Conservation (phyloP, 2,113 vertebrate species). For the Columbina picui region DNA sequence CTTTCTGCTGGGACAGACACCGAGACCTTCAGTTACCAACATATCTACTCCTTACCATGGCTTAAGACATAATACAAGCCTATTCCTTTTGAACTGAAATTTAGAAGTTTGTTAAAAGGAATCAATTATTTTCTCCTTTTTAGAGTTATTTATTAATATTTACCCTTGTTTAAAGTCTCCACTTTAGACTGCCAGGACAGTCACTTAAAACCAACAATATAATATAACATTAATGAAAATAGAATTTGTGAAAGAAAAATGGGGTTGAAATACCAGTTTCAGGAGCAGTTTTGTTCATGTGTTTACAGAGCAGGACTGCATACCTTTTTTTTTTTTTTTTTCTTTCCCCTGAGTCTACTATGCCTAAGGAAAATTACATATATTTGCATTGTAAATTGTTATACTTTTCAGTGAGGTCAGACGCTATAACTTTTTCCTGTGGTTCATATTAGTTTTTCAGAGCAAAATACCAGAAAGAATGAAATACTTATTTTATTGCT, state of each 20-base stretch:
- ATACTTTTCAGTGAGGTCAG: neutral
- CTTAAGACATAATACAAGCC: neutral
- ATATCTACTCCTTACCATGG: neutral
- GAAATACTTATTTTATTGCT: neutral
- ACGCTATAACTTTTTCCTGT: neutral
- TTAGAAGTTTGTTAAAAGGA: neutral
- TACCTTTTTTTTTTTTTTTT: neutral
- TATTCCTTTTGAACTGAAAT: neutral
- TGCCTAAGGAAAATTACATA: neutral
- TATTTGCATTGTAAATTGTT: neutral
- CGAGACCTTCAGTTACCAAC: neutral
- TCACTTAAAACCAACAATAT: neutral
- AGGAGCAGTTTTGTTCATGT: neutral
- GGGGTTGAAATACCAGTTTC: neutral
- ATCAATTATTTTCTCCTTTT: neutral
- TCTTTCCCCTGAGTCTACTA: neutral
- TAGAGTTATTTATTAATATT: neutral
- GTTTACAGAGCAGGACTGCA: neutral
- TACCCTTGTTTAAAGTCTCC: neutral
- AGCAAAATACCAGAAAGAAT: neutral
- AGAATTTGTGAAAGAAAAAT: neutral
- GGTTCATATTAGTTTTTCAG: neutral
- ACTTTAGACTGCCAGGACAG: neutral
- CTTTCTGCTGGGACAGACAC: neutral
- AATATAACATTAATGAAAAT: neutral